Percentiles rank a stretch among this genome's conserved stretches.
Conservation (phyloP, 2,888 invertebrate species). For the Lepeophtheirus nordmannii region DNA sequence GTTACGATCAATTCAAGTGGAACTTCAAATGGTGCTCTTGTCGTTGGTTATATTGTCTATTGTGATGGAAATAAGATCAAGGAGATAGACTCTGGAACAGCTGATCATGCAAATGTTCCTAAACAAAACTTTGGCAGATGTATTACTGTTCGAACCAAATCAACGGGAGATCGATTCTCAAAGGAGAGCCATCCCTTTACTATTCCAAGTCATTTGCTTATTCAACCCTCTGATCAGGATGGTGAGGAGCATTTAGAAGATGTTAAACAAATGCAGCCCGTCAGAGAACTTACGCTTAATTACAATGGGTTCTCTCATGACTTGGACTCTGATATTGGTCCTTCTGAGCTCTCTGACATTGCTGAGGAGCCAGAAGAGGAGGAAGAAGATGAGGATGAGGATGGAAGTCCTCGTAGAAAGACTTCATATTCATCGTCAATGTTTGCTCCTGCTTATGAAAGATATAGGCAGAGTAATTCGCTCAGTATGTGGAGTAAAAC, state of each 20-base stretch:
- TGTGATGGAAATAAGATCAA: slow-evolving; percentile 92
- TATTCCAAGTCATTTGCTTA: slow-evolving; percentile 11
- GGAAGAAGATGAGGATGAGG: slow-evolving; percentile 24
- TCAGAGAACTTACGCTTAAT: slow-evolving; percentile 22
- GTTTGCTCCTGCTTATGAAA: slow-evolving; percentile 2
- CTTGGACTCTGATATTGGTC: slow-evolving; percentile 27
- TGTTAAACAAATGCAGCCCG: no score
- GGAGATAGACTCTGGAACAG: slow-evolving; percentile 80
- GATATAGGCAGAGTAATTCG: background rate
- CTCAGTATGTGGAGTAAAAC: slow-evolving; percentile 1
- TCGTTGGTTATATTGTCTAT: slow-evolving; percentile 92
- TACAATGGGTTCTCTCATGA: slow-evolving; percentile 25
- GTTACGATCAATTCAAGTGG: slow-evolving; percentile 65
- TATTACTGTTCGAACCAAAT: slow-evolving; percentile 18
- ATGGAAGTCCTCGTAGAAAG: background rate
- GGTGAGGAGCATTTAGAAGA: background rate
- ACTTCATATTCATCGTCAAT: background rate
- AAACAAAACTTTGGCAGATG: background rate
- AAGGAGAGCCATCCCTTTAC: slow-evolving; percentile 2
- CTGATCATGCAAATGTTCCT: slow-evolving; percentile 32
- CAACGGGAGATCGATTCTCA: slow-evolving; percentile 10
- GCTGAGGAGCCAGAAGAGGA: slow-evolving; percentile 37
- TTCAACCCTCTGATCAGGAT: background rate
- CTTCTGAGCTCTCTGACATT: slow-evolving; percentile 37
- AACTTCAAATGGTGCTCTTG: slow-evolving; percentile 39